Evolutionary conservation across 2,797 vertebrate genomes (phyloP), one percentile per base, ranked within the genome.

Genomic region (Tarsius wallacei): DNA sequence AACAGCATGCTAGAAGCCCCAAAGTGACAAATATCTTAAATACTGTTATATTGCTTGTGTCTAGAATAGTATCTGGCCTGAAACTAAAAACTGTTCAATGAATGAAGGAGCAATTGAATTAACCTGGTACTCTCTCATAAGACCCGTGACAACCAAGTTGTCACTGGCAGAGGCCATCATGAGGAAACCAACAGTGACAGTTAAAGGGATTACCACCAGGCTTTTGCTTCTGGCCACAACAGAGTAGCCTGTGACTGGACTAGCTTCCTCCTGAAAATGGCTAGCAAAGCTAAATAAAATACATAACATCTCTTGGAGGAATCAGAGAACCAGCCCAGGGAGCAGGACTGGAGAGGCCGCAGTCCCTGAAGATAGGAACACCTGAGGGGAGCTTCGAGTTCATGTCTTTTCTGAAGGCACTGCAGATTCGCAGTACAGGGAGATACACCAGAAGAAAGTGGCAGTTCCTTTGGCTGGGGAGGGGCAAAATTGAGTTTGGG

Each of bases 371-470:
- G 42, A 42, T 42, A 42, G 42, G 42, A 42, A 42, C 0, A 1
- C 7, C 42, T 1, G 36, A 8, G 63, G 55, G 7, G 26, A 83
- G 47, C 13, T 4, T 68, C 15, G 14, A 0, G 0, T 15, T 15
- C 31, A 7, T 12, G 9, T 53, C 59, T 31, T 47, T 70, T 42
- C 81, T 4, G 31, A 57, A 57, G 87, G 53, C 53, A 21, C 66
- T 47, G 36, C 24, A 26, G 63, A 10, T 61, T 61, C 73, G 28
- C 9, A 13, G 22, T 9, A 33, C 55, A 5, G 42, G 17, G 28
- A 28, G 63, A 47, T 24, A 6, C 12, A 68, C n/a, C 7, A 17
- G 33, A n/a, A 13, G 78, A 66, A 33, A 78, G 80, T 68, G 82
- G 63, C 49, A 24, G 10, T 21, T 36, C 24, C 19, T 36, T 57